Percentiles rank a stretch among this genome's conserved stretches.
Evolutionary conservation across 2,888 invertebrate genomes (phyloP).

Genomic region (Rhorus exstirpatorius): DNA sequence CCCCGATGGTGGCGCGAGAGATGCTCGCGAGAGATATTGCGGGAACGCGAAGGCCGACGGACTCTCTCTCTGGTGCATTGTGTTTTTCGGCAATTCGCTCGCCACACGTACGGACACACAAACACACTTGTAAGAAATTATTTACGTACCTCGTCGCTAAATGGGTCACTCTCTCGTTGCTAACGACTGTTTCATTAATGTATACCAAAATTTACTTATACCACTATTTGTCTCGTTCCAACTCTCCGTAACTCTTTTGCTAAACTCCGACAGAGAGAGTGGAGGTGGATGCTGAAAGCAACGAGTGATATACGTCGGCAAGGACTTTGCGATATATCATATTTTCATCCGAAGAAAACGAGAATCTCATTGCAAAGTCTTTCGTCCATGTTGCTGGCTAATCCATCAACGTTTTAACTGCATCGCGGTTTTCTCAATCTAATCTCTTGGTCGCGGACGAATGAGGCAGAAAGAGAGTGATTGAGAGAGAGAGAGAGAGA

Average conservation of each 20-base stretch:
- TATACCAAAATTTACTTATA: slow-evolving; percentile 39
- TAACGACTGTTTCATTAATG: slow-evolving; percentile 68
- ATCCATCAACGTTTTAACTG: slow-evolving; percentile 54
- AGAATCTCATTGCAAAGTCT: slow-evolving; percentile 36
- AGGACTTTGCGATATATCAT: slow-evolving; percentile 44
- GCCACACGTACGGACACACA: not conserved
- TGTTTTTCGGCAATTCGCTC: slow-evolving; percentile 59
- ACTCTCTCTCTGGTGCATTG: slow-evolving; percentile 45
- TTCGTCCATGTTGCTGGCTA: slow-evolving; percentile 6
- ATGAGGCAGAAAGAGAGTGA: not conserved
- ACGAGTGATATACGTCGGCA: slow-evolving; percentile 25
- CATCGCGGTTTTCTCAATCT: slow-evolving; percentile 80
- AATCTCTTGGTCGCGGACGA: slow-evolving; percentile 70
- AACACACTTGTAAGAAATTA: slow-evolving; percentile 30
- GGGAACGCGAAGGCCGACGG: slow-evolving; percentile 50
- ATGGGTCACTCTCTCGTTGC: slow-evolving; percentile 60
- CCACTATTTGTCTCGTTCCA: slow-evolving; percentile 33
- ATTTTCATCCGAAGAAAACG: slow-evolving; percentile 31
- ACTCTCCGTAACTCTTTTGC: slow-evolving; percentile 21
- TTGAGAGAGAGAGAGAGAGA: not conserved
- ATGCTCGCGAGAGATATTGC: slow-evolving; percentile 45
- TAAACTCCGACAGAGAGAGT: not conserved
- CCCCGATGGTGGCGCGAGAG: slow-evolving; percentile 23
- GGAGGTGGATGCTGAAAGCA: slow-evolving; percentile 20
- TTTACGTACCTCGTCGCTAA: slow-evolving; percentile 59